These are phyloP conservation scores for Sylvietta virens DNA, from an alignment of 2,113 vertebrate species.

Conservation along the genomic window DNA sequence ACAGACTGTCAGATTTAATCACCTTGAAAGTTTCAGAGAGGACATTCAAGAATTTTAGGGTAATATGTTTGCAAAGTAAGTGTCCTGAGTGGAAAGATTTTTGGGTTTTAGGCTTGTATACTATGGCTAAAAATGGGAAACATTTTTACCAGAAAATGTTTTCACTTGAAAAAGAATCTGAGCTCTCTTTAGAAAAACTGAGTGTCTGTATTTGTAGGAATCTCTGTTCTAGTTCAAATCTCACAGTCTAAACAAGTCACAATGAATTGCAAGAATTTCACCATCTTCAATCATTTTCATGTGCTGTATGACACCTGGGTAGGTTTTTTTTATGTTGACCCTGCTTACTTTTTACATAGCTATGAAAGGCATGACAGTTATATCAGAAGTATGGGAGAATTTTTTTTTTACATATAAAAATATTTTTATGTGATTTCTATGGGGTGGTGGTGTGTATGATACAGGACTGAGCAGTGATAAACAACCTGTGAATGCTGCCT, in stretches of 20 bases:
- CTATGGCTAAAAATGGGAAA: background rate
- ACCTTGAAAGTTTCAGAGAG: background rate
- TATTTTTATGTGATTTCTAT: background rate
- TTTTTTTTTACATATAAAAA: background rate
- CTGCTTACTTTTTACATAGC: background rate
- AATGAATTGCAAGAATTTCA: background rate
- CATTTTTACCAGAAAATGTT: background rate
- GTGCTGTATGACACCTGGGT: background rate
- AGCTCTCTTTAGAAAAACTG: background rate
- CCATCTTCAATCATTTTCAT: background rate
- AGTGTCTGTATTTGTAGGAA: background rate
- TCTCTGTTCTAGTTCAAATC: background rate
- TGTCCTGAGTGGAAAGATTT: background rate
- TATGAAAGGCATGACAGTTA: background rate
- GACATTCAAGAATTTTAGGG: background rate
- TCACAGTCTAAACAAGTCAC: background rate
- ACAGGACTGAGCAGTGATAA: background rate
- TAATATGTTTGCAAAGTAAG: background rate
- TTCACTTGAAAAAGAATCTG: background rate
- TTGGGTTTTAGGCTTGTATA: background rate
- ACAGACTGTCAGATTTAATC: background rate
- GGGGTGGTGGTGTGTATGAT: accelerated
- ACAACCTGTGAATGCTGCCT: background rate
- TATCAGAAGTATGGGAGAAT: background rate
- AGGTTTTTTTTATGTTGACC: background rate